phyloP scores from a whole-genome alignment of 1,140 invertebrate species.

The Carposina sasakii region DNA sequence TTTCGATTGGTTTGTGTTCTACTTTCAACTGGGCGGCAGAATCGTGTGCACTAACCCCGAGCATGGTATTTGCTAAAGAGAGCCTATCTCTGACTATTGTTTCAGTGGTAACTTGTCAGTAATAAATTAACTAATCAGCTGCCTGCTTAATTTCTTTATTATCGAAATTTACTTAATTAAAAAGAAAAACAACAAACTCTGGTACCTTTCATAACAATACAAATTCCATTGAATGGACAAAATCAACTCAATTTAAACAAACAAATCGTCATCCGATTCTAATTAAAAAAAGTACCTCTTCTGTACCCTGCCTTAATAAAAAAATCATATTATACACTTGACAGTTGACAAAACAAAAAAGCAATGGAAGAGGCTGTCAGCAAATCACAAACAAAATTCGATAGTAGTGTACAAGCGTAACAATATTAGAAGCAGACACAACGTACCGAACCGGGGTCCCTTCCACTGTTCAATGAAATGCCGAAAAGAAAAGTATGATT shows the following conservation, averaged over 20 bases:
- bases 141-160: slow-evolving; percentile 55
- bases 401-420: slow-evolving; percentile 37
- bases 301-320: slow-evolving; percentile 69
- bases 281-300: slow-evolving; percentile 70
- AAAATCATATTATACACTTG: slow-evolving; percentile 66
- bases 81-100: slow-evolving; percentile 61
- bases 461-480: slow-evolving; percentile 65
- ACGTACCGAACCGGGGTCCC: slow-evolving; percentile 26
- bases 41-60: too few species aligned
- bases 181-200: slow-evolving; percentile 68
- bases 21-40: too few species aligned
- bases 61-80: slow-evolving; percentile 68
- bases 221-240: slow-evolving; percentile 70
- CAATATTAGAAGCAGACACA: slow-evolving; percentile 16
- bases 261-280: slow-evolving; percentile 60
- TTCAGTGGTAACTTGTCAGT: slow-evolving; percentile 64
- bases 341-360: slow-evolving; percentile 66
- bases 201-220: slow-evolving; percentile 66
- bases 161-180: slow-evolving; percentile 60
- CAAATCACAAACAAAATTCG: slow-evolving; percentile 64
- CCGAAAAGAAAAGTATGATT: slow-evolving; percentile 72
- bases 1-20: too few species aligned
- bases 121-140: slow-evolving; percentile 60
- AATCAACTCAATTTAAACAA: slow-evolving; percentile 69
- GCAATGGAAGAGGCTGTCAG: slow-evolving; percentile 67